A percentile compares a stretch with the other conserved stretches of the same genome.
phyloP scores from a whole-genome alignment of 2,888 invertebrate species.

The Linnaemya vulpina region DNA sequence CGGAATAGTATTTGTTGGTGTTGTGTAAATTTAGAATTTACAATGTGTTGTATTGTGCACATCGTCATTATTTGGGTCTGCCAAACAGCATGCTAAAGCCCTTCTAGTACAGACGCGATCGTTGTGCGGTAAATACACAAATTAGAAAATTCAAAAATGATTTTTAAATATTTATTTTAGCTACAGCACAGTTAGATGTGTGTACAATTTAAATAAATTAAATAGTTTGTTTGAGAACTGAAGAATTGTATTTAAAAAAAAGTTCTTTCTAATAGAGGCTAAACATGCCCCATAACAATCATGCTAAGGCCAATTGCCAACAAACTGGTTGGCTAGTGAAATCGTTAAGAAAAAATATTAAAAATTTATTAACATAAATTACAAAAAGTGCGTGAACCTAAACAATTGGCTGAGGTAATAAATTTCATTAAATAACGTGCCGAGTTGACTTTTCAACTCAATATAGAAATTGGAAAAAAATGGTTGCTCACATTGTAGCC shows the following conservation, averaged over 20 bases:
- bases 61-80: constrained; percentile 50
- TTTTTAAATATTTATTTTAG: constrained; percentile 3
- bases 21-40: constrained; percentile 40
- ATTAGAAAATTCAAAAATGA: constrained; percentile 23
- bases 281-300: background rate
- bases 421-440: background rate
- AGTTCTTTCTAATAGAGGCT: constrained; percentile 16
- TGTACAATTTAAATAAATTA: constrained; percentile 41
- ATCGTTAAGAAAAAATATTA: background rate
- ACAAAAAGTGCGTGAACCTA: constrained; percentile 1
- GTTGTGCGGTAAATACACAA: constrained; percentile 66
- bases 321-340: constrained; percentile 6
- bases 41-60: constrained; percentile 55
- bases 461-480: background rate
- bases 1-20: constrained; percentile 5
- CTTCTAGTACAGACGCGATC: constrained; percentile 69
- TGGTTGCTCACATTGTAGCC: background rate
- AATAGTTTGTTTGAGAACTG: constrained; percentile 32
- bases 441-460: background rate
- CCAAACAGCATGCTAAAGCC: constrained; percentile 63
- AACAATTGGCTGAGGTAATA: background rate
- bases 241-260: background rate
- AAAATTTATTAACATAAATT: constrained; percentile 35
- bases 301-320: constrained; percentile 28
- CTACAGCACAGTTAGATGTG: constrained; percentile 21